Evolutionary conservation across 2,888 invertebrate species (phyloP).

Genomic region (Platycheirus albimanus): DNA sequence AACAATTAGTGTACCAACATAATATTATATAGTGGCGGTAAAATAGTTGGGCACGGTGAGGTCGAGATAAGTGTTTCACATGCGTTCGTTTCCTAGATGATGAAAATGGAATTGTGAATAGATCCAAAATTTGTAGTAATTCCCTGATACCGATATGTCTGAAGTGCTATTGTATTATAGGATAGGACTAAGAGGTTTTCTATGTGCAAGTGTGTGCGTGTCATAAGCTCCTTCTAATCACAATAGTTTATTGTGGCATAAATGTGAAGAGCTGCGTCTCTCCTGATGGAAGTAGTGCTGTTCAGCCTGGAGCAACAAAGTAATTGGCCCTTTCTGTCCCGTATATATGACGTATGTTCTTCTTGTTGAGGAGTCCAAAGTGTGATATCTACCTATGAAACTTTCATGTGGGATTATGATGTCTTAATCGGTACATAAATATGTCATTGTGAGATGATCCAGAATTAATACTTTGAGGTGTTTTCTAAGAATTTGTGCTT

Average conservation of each 20-base stretch:
- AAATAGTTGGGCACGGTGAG: slow-evolving; percentile 66
- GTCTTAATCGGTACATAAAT: slow-evolving; percentile 67
- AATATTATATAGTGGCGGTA: slow-evolving; percentile 52
- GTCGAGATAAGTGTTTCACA: slow-evolving; percentile 68
- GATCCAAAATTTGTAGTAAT: slow-evolving; percentile 65
- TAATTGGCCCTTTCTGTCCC: slow-evolving; percentile 64
- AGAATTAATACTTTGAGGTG: slow-evolving; percentile 52
- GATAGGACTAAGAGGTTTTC: slow-evolving; percentile 27
- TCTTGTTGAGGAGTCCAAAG: slow-evolving; percentile 47
- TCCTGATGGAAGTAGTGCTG: slow-evolving; percentile 35
- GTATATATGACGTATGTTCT: slow-evolving; percentile 70
- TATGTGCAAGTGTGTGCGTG: slow-evolving; percentile 41
- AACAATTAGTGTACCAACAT: slow-evolving; percentile 71
- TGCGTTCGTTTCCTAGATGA: slow-evolving; percentile 30
- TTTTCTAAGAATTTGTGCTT: slow-evolving; percentile 36
- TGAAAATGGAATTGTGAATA: slow-evolving; percentile 35
- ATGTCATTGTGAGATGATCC: slow-evolving; percentile 58
- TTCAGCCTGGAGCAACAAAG: slow-evolving; percentile 59
- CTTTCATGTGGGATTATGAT: slow-evolving; percentile 62
- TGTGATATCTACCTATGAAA: slow-evolving; percentile 46
- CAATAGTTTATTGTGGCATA: slow-evolving; percentile 74
- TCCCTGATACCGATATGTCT: slow-evolving; percentile 42
- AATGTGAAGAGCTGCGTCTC: slow-evolving; percentile 68
- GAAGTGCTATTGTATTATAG: slow-evolving; percentile 59
- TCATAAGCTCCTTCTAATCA: slow-evolving; percentile 73